These are phyloP conservation scores for Gobiocypris rarus DNA, from an alignment of 2,113 vertebrate species.

Conservation along the genomic window DNA sequence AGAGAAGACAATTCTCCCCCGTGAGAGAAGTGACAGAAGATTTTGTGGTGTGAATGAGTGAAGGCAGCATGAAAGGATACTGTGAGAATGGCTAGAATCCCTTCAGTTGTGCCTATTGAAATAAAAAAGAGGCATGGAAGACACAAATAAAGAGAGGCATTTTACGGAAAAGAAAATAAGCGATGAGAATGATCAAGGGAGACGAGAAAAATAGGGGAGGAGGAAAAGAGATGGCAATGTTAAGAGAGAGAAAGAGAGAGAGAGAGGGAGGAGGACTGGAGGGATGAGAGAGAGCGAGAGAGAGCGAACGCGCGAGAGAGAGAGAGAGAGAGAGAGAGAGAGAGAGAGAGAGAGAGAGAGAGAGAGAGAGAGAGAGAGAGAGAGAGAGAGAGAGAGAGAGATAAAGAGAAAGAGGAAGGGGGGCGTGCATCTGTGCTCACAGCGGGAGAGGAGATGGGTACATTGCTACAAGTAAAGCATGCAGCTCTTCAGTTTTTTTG, in stretches of 20 bases:
- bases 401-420: not conserved
- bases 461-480: conserved; percentile 20
- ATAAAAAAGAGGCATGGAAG: conserved; percentile 19
- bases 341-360: conserved; percentile 7
- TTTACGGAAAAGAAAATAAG: conserved; percentile 26
- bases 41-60: not conserved
- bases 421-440: conserved; percentile 31
- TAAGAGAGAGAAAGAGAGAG: not conserved
- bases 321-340: not conserved
- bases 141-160: conserved; percentile 44
- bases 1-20: not conserved
- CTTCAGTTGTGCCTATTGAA: conserved; percentile 15
- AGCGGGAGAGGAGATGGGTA: conserved; percentile 46
- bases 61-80: conserved; percentile 11
- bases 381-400: not conserved
- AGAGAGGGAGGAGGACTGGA: conserved; percentile 5
- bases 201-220: conserved; percentile 35
- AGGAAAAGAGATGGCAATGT: conserved; percentile 18
- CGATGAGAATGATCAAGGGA: conserved; percentile 37
- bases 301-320: no score
- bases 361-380: conserved; percentile 1
- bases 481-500: not conserved
- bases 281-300: conserved; percentile 1
- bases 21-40: not conserved
- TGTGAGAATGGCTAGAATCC: conserved; percentile 13